Percentiles rank a stretch among this genome's conserved stretches.
phyloP scores from a whole-genome alignment of 2,797 vertebrate species.

The Pantherophis alleghaniensis region DNA sequence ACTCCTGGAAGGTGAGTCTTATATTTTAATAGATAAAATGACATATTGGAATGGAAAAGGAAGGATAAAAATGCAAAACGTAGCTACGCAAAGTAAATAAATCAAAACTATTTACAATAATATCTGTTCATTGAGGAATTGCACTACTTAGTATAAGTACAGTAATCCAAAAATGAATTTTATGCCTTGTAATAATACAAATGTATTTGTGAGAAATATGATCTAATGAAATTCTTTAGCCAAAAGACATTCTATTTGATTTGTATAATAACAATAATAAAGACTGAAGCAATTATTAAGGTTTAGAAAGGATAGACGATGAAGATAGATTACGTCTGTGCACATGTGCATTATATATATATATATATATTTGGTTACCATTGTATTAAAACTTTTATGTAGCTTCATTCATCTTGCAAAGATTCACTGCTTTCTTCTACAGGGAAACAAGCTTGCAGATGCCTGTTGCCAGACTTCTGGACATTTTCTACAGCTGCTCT shows the following conservation, averaged over 20 bases:
- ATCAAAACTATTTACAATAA: neutral
- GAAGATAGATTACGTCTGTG: neutral
- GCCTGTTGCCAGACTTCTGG: neutral
- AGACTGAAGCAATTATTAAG: slow-evolving; percentile 36
- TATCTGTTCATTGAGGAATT: neutral
- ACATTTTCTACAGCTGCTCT: slow-evolving; percentile 27
- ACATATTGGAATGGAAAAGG: neutral
- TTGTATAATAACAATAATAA: neutral
- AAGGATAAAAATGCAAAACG: neutral
- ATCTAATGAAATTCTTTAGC: neutral
- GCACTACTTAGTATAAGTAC: too few species aligned
- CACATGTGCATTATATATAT: neutral
- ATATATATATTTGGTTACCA: neutral
- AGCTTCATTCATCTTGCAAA: slow-evolving; percentile 11
- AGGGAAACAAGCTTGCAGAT: slow-evolving; percentile 34
- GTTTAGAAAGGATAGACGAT: neutral
- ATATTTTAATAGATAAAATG: neutral
- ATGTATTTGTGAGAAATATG: neutral
- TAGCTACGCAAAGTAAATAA: neutral
- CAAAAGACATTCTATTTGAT: neutral
- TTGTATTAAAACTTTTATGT: neutral
- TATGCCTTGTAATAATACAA: neutral
- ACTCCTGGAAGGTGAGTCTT: neutral
- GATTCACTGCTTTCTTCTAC: slow-evolving; percentile 22
- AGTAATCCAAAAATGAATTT: neutral